Evolutionary conservation across 2,888 invertebrate genomes (phyloP), one percentile per base, ranked within the genome.

Genomic region (Diplazon laetatorius): DNA sequence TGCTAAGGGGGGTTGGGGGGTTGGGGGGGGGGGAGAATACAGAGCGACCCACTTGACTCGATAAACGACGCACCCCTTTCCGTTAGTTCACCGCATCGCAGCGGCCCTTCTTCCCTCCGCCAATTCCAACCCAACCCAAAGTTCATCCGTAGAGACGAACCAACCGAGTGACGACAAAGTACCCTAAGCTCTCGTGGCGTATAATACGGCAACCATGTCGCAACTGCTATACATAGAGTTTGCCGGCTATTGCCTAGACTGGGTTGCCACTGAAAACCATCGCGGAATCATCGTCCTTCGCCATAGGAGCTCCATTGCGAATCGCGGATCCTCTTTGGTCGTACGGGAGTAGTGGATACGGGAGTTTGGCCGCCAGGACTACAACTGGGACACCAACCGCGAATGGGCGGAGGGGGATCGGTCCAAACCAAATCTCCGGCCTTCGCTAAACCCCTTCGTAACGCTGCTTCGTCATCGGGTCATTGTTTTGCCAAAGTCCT

Each of bases 21-120:
- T n/a, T n/a, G n/a, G n/a, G n/a, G n/a, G n/a, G n/a, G n/a, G n/a
- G n/a, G n/a, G n/a, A n/a, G n/a, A n/a, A n/a, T n/a, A n/a, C n/a
- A 83, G 82, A 83, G 78, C 84, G 69, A 60, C 78, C 78, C 80
- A 70, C 81, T 84, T 84, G 84, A 84, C 83, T 86, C 86, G 85
- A 86, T 85, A 86, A 86, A 86, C 83, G 84, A 81, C 83, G 82
- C 77, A 35, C 60, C 39, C 55, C 50, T 35, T n/a, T 50, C 52
- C 52, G 52, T 52, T 52, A 52, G 52, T 52, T 52, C 25, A 8
- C 52, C 30, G 1, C 25, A 44, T 35, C 6, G 5, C 12, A n/a
- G n/a, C n/a, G n/a, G n/a, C 25, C 37, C 42, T 46, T 30, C 39
- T 48, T 20, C 20, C 50, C 37, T 20, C 16, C 25, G 2, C 14